Evolutionary conservation across 2,113 vertebrate species (phyloP), one percentile per base, ranked within the genome.

Genomic region (Podiceps cristatus): DNA sequence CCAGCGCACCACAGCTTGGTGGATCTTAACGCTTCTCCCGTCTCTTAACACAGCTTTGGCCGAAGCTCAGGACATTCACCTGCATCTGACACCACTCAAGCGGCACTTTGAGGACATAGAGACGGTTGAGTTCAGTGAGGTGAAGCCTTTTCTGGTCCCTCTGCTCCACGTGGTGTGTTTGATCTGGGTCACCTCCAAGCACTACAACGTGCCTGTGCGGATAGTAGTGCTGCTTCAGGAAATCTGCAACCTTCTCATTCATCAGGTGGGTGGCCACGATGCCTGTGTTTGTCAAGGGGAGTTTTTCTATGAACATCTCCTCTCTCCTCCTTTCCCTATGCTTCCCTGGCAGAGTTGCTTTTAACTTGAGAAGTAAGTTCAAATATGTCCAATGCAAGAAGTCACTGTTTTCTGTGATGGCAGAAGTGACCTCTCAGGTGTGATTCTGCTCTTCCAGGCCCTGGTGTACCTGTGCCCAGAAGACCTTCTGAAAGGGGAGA

Each of bases 221-320:
- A 71, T 99, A 27, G 98, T 98, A 0, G 98, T 99, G 77, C 98
- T 99, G 73, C 98, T 99, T 35, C 99, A 98, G 91, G 99, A 99
- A 95, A 98, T 98, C 68, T 99, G 99, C 97, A 99, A 99, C 97
- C 99, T 99, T 19, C 98, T 99, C 92, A 98, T 99, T 24, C 98
- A 99, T 73, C 99, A 99, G 99, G 99, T 99, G 74, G 0, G 97
- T 56, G 6, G 0, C 76, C 3, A 0, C 18, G 75, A 24, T 73
- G 11, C 47, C 62, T 25, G 16, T 0, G 4, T n/a, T 56, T 66
- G 85, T 24, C 58, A 10, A 22, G 1, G 67, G 82, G 16, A 24
- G 14, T 10, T 42, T 17, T 53, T 23, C 11, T 3, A 4, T 20
- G 13, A 1, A 35, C 40, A 17, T 31, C 20, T 18, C 13, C n/a